Percentiles rank a stretch among this genome's conserved stretches.
Evolutionary conservation across 2,888 invertebrate species (phyloP).

Genomic region (Lamellibrachia satsuma): DNA sequence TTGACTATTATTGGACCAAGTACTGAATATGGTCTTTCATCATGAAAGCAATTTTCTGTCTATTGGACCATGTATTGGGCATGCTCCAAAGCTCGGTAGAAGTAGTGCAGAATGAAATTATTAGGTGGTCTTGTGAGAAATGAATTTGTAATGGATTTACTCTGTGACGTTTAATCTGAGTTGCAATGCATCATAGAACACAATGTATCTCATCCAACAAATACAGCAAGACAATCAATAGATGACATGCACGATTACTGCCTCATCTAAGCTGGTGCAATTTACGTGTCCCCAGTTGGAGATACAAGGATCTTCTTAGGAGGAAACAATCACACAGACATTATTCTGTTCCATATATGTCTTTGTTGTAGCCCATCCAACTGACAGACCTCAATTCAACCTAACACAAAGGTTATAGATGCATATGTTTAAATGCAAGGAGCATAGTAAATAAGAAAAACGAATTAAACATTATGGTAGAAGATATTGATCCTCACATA

Average conservation of each 20-base stretch:
- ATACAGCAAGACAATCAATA: neutral
- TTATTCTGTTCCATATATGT: neutral
- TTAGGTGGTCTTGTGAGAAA: neutral
- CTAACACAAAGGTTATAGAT: too few relatives aligned
- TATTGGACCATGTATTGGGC: neutral
- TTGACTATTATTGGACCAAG: neutral
- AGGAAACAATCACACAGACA: neutral
- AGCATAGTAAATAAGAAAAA: too few relatives aligned
- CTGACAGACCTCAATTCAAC: neutral
- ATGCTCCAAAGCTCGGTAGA: too few relatives aligned
- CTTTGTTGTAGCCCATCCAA: neutral
- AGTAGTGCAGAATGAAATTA: neutral
- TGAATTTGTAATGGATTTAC: neutral
- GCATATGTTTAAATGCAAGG: too few relatives aligned
- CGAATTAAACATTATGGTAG: too few relatives aligned
- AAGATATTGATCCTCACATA: too few relatives aligned
- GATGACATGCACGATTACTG: neutral
- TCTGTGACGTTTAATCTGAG: neutral
- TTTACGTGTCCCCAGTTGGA: neutral
- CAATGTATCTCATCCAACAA: neutral
- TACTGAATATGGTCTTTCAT: neutral
- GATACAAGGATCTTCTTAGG: neutral
- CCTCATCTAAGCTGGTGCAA: neutral
- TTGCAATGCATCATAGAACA: neutral
- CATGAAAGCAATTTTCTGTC: neutral